phyloP scores from a whole-genome alignment of 2,113 vertebrate genomes.

The Sinocyclocheilus rhinocerous region DNA sequence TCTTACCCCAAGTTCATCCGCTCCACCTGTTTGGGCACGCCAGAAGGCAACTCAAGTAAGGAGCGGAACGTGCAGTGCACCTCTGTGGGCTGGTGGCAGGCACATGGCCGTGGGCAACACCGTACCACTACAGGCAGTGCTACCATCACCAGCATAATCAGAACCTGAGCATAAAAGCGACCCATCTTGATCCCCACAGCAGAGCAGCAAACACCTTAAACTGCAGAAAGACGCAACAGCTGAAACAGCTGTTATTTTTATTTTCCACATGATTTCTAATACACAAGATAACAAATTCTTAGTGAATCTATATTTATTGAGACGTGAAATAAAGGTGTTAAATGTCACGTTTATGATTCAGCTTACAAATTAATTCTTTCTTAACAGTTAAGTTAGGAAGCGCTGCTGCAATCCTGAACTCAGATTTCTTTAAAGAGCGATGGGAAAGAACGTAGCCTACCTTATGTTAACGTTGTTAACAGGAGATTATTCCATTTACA shows the following conservation, averaged over 20 bases:
- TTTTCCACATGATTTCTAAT: not conserved
- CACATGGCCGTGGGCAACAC: slow-evolving; percentile 83
- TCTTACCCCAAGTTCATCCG: slow-evolving; percentile 91
- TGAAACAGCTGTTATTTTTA: not conserved
- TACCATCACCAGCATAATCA: slow-evolving; percentile 71
- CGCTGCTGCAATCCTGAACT: not conserved
- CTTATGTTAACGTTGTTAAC: slow-evolving; percentile 23
- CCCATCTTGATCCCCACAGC: slow-evolving; percentile 46
- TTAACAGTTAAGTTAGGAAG: too few species aligned
- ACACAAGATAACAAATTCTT: not conserved
- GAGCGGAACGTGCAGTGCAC: slow-evolving; percentile 95
- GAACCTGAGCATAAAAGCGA: slow-evolving; percentile 60
- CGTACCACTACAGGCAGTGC: slow-evolving; percentile 42
- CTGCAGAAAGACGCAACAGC: slow-evolving; percentile 31
- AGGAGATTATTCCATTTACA: slow-evolving; percentile 6
- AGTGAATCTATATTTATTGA: not conserved
- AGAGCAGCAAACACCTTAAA: not conserved
- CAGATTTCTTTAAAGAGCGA: not conserved
- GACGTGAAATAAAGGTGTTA: not conserved
- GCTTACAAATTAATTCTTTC: not conserved
- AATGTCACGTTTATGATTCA: not conserved
- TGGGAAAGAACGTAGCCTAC: slow-evolving; percentile 12
- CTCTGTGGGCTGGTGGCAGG: slow-evolving; percentile 86
- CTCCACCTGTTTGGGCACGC: slow-evolving; percentile 77
- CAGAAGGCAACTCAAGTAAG: slow-evolving; percentile 77